Percentiles rank a stretch among this genome's conserved stretches.
These are phyloP conservation scores for Cyprinodon diabolis DNA, from an alignment of 2,797 vertebrate species.

Conservation along the genomic window DNA sequence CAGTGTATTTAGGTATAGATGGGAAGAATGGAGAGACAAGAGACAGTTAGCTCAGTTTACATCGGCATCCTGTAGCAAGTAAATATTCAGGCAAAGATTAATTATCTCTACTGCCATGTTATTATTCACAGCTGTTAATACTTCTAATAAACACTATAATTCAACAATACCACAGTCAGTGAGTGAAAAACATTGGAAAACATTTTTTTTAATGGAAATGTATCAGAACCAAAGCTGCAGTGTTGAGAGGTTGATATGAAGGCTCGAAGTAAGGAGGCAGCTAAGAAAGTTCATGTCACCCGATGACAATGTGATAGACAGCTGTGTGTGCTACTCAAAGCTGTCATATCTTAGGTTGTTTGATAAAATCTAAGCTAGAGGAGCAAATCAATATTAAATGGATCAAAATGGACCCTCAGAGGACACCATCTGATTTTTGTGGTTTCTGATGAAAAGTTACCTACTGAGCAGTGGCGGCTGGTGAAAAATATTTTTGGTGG, in stretches of 20 bases:
- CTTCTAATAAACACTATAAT: neutral
- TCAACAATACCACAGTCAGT: neutral
- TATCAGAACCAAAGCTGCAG: neutral
- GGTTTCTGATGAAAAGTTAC: too few relatives aligned
- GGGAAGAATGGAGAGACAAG: constrained; percentile 42
- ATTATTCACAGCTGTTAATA: neutral
- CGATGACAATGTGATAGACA: too few relatives aligned
- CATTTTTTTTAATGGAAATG: neutral
- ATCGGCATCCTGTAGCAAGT: constrained; percentile 16
- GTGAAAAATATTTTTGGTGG: too few relatives aligned
- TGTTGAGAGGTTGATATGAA: neutral
- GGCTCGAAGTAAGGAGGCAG: neutral
- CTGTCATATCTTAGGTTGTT: too few relatives aligned
- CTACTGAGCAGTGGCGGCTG: too few relatives aligned
- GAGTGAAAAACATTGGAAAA: neutral
- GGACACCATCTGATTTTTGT: too few relatives aligned
- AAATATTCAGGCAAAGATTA: constrained; percentile 23
- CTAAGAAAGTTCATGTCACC: too few relatives aligned
- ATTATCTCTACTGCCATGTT: constrained; percentile 30
- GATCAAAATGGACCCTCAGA: too few relatives aligned
- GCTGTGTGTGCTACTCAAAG: too few relatives aligned
- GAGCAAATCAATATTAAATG: too few relatives aligned
- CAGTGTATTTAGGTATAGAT: constrained; percentile 47
- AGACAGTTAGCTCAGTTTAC: constrained; percentile 48
- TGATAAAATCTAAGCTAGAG: too few relatives aligned